These are phyloP conservation scores for Phengaris arion DNA, from an alignment of 2,888 invertebrate species.

Conservation along the genomic window DNA sequence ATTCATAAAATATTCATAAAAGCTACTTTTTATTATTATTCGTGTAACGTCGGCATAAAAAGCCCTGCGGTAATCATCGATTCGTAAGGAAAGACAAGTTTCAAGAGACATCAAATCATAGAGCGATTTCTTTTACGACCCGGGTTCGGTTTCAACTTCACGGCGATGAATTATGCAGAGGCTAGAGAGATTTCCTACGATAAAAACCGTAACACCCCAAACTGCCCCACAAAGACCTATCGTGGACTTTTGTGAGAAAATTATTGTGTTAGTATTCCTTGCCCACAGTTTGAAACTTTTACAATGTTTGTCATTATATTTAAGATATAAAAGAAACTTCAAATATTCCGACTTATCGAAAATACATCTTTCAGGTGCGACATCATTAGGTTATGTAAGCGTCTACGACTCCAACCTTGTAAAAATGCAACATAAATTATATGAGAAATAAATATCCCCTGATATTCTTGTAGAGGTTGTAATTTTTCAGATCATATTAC, in stretches of 20 bases:
- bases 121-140: constrained; percentile 79
- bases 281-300: constrained; percentile 24
- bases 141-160: constrained; percentile 78
- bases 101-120: constrained; percentile 77
- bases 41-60: constrained; percentile 46
- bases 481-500: no score
- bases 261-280: constrained; percentile 28
- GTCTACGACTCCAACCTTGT: no score
- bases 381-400: constrained; percentile 1
- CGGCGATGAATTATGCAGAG: constrained; percentile 78
- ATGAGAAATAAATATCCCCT: no score
- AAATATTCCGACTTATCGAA: background rate
- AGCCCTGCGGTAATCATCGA: constrained; percentile 57
- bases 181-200: constrained; percentile 76
- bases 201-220: constrained; percentile 76
- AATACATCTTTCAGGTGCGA: background rate
- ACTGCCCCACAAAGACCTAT: constrained; percentile 70
- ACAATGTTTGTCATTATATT: constrained; percentile 15
- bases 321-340: constrained; percentile 1
- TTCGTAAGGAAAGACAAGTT: constrained; percentile 71
- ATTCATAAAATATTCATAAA: constrained; percentile 13
- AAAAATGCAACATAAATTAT: no score
- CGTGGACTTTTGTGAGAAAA: constrained; percentile 28
- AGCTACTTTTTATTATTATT: constrained; percentile 22
- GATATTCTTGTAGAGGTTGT: no score